phyloP scores from a whole-genome alignment of 2,113 vertebrate genomes.

The Spermophilus dauricus region DNA sequence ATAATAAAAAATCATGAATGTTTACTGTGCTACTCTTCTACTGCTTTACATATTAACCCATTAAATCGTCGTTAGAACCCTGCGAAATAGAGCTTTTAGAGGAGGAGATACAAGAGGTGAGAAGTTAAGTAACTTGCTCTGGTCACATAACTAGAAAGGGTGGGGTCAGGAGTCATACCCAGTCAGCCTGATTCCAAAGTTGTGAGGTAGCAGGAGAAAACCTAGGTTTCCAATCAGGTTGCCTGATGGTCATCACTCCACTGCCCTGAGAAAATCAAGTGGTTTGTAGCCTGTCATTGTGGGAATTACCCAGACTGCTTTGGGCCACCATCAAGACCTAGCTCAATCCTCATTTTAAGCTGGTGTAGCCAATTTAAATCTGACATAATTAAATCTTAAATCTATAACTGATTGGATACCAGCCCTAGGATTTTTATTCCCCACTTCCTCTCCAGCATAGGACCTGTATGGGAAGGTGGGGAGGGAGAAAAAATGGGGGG shows the following conservation, averaged over 20 bases:
- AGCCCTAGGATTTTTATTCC: conserved; percentile 28
- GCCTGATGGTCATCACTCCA: neutral
- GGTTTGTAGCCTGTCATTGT: neutral
- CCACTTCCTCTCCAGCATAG: conserved; percentile 44
- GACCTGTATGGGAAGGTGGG: conserved; percentile 8
- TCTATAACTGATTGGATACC: conserved; percentile 16
- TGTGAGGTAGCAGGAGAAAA: neutral
- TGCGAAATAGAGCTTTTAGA: neutral
- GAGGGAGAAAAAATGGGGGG: conserved; percentile 32
- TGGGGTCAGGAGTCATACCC: neutral
- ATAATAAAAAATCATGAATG: neutral
- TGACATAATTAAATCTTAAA: conserved; percentile 9
- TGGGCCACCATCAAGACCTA: neutral
- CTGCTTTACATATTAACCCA: neutral
- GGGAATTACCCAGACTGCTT: neutral
- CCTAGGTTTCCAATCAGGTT: neutral
- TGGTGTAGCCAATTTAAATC: neutral
- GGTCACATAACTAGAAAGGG: neutral
- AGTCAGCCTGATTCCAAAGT: neutral
- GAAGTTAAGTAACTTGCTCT: conserved; percentile 6
- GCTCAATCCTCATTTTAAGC: neutral
- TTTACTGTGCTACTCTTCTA: conserved; percentile 5
- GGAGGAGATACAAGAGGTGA: neutral
- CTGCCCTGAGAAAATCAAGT: neutral
- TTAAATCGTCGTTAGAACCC: neutral